phyloP scores from a whole-genome alignment of 2,113 vertebrate genomes.

The Nansenia antarctica region DNA sequence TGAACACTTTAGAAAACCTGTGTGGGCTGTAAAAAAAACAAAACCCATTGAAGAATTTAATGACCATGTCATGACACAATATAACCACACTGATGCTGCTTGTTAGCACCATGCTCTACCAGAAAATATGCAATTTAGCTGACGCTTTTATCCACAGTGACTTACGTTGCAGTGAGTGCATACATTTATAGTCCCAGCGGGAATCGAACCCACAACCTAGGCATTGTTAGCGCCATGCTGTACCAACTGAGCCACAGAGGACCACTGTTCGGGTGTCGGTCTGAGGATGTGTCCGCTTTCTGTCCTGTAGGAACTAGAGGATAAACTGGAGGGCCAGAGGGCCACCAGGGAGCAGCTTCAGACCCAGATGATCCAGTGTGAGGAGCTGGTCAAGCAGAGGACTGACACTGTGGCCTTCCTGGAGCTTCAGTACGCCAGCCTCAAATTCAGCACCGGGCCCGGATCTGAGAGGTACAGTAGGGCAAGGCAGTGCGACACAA shows the following conservation, averaged over 20 bases:
- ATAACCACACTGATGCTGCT: no score
- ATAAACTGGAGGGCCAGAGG: constrained; percentile 10
- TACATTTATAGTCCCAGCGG: no score
- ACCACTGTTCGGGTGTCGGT: not conserved
- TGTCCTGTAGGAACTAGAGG: constrained; percentile 20
- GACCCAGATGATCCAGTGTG: constrained; percentile 5
- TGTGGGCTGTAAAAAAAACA: no score
- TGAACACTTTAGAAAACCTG: not conserved
- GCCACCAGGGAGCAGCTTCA: not conserved
- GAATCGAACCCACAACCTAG: no score
- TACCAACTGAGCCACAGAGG: no score
- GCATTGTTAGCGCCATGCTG: no score
- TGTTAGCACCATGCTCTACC: no score
- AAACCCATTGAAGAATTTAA: not conserved
- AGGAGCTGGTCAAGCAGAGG: constrained; percentile 10
- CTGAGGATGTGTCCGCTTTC: not conserved
- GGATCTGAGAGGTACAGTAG: not conserved
- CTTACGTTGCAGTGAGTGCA: no score
- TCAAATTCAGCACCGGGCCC: constrained; percentile 11
- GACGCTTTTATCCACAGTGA: no score
- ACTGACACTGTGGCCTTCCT: not conserved
- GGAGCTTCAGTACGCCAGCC: constrained; percentile 18
- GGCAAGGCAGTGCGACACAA: not conserved
- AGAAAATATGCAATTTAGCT: no score
- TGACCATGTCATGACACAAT: no score